Evolutionary conservation across 2,797 vertebrate species (phyloP), one percentile per base, ranked within the genome.

Genomic region (Phyllotis vaccarum): DNA sequence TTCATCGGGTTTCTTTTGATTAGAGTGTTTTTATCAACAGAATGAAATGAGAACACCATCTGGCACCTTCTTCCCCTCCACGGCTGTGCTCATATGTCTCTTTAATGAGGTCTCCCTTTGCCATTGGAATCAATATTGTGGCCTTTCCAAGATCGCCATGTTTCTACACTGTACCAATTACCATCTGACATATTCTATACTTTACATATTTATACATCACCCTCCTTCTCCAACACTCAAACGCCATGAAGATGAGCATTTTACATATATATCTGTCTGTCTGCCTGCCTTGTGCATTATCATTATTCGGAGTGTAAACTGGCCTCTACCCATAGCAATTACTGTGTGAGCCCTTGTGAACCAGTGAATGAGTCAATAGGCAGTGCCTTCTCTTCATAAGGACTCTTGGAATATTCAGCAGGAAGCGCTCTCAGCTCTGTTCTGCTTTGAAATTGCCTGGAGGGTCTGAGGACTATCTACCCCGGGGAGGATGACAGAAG

Each of bases 381-480:
- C 7, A 24, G 2, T 0, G 5, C 19, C 1, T 7, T 24, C 8
- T 21, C 22, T 27, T 13, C 12, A 0, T 70, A 14, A 37, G 24
- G 62, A n/a, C 19, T 68, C 27, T 8, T 2, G 6, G 19, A 19
- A 24, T 0, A 0, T 14, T 88, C 93, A n/a, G 8, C 43, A 54
- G 46, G 86, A 62, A 19, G 5, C 17, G 13, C 12, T 46, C 29
- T 5, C 1, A n/a, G 56, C 37, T 89, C 43, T 27, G 21, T 6
- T 76, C 62, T 46, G 19, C 27, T 34, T n/a, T 75, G 58, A 94
- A 89, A 10, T 72, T 58, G 56, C 62, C 89, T 60, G 12, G 17
- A 72, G 43, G 13, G 17, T 4, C 29, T 78, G 9, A 16, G 13
- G 9, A 4, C 11, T 21, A 2, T 5, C 0, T 2, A 37, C 76